These are phyloP conservation scores for Drosophila ezoana DNA, from an alignment of 2,888 invertebrate species.

Conservation along the genomic window DNA sequence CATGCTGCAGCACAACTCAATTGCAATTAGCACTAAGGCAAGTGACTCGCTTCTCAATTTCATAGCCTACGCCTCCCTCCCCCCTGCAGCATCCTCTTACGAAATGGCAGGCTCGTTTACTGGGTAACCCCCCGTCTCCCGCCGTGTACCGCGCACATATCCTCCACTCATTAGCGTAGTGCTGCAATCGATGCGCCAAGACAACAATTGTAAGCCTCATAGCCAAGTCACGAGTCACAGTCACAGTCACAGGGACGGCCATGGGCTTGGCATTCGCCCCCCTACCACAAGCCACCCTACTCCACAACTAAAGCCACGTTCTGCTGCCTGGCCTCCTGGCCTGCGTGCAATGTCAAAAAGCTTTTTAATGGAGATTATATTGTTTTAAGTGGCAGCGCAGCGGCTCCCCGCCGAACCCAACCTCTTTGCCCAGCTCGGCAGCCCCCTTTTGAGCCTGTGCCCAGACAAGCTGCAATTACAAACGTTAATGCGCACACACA, in stretches of 20 bases:
- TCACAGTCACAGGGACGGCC: background rate
- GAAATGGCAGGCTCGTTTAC: constrained; percentile 49
- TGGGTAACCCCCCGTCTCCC: background rate
- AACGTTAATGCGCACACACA: constrained; percentile 76
- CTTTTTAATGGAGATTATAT: constrained; percentile 82
- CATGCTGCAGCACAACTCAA: constrained; percentile 61
- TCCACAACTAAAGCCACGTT: background rate
- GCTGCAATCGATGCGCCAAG: constrained; percentile 71
- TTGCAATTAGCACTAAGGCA: constrained; percentile 76
- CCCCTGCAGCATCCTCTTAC: background rate
- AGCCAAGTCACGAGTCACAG: constrained; percentile 13
- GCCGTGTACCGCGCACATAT: background rate
- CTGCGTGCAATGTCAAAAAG: constrained; percentile 74
- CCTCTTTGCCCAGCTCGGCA: too few relatives aligned
- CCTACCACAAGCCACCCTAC: background rate
- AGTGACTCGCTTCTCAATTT: constrained; percentile 42
- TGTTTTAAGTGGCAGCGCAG: constrained; percentile 75
- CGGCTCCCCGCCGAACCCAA: background rate
- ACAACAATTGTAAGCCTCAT: constrained; percentile 34
- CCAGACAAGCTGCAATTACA: constrained; percentile 81
- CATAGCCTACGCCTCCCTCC: background rate
- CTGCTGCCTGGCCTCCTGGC: constrained; percentile 8
- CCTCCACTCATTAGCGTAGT: constrained; percentile 53
- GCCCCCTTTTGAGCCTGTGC: constrained; percentile 14
- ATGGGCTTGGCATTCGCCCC: background rate